These are phyloP conservation scores for Psittacula derbiana DNA, from an alignment of 2,797 vertebrate genomes.

Conservation along the genomic window DNA sequence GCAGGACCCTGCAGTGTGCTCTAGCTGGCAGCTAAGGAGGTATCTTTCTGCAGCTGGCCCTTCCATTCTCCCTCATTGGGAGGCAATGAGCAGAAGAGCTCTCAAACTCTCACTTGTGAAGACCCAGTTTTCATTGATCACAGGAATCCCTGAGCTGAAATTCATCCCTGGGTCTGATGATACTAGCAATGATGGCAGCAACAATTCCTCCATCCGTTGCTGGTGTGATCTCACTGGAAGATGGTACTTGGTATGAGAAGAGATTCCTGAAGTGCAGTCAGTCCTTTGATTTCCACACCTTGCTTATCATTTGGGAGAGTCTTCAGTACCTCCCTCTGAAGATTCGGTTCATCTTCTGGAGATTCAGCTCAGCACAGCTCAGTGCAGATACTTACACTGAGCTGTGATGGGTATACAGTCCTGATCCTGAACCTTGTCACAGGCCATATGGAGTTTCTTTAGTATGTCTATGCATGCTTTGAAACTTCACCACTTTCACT, in stretches of 20 bases:
- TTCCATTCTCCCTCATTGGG: not conserved
- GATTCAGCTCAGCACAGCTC: not conserved
- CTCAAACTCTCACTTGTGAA: not conserved
- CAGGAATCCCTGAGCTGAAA: not conserved
- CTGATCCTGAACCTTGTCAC: not conserved
- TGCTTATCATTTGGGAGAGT: not conserved
- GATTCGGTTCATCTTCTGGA: not conserved
- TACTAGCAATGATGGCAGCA: not conserved
- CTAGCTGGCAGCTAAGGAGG: not conserved
- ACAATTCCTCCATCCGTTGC: not conserved
- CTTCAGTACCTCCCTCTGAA: not conserved
- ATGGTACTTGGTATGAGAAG: not conserved
- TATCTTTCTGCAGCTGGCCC: not conserved
- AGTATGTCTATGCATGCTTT: not conserved
- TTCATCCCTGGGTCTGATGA: not conserved
- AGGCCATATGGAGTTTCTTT: not conserved
- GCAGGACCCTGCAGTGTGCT: not conserved
- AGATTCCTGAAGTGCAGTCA: not conserved
- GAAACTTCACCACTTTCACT: not conserved
- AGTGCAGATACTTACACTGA: not conserved
- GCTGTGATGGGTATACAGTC: not conserved
- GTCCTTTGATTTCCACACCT: not conserved
- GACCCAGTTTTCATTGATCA: not conserved
- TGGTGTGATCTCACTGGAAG: not conserved
- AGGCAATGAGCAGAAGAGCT: not conserved